These are phyloP conservation scores for Coremacera marginata DNA, from an alignment of 2,888 invertebrate genomes.

Conservation along the genomic window DNA sequence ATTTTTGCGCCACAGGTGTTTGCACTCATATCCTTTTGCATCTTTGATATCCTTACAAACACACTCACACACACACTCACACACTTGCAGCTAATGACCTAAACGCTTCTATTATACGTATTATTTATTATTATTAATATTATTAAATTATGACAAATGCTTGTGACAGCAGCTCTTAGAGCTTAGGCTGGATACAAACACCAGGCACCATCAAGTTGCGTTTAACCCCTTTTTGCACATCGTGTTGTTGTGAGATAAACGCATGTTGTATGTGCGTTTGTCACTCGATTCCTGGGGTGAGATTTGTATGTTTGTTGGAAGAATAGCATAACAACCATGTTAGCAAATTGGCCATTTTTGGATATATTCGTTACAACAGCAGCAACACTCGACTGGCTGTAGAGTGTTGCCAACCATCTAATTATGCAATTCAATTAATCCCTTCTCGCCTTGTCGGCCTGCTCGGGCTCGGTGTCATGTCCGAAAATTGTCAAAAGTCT, in stretches of 20 bases:
- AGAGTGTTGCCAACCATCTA: constrained; percentile 49
- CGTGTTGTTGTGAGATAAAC: not conserved
- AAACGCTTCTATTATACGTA: constrained; percentile 20
- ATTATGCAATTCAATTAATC: constrained; percentile 56
- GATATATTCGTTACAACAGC: constrained; percentile 32
- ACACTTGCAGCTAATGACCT: constrained; percentile 29
- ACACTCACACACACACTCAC: constrained; percentile 33
- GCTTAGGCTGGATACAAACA: not conserved
- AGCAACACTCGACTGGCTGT: constrained; percentile 34
- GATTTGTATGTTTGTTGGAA: not conserved
- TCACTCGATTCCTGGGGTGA: not conserved
- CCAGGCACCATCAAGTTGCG: no score
- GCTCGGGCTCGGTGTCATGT: not conserved
- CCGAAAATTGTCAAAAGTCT: constrained; percentile 31
- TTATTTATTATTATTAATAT: constrained; percentile 38
- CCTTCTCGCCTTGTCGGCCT: constrained; percentile 44
- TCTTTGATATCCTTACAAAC: constrained; percentile 34
- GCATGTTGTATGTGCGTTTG: not conserved
- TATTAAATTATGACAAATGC: constrained; percentile 54
- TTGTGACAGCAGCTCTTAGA: constrained; percentile 48
- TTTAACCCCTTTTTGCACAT: constrained; percentile 20
- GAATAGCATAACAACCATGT: not conserved
- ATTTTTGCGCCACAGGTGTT: constrained; percentile 68
- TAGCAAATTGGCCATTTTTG: constrained; percentile 50
- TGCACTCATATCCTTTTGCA: constrained; percentile 56